Conservation (phyloP, 2,797 vertebrate species). For the Hemibagrus guttatus region DNA sequence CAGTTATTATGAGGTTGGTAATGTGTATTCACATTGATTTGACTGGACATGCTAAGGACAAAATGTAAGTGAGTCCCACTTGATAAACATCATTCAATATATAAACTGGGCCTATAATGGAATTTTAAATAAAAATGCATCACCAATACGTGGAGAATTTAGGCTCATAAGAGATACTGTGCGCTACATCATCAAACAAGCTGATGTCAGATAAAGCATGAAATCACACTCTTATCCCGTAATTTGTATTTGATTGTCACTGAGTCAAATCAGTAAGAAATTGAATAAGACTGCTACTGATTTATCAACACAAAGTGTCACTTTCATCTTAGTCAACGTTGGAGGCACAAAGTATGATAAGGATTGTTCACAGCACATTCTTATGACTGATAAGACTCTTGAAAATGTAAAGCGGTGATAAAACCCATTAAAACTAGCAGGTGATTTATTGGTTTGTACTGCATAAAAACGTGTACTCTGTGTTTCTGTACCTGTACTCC, state of each 20-base stretch:
- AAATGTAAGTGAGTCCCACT: neutral
- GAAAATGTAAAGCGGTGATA: no score
- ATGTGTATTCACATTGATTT: neutral
- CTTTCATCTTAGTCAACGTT: neutral
- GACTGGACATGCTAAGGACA: neutral
- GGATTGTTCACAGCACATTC: neutral
- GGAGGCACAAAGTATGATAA: neutral
- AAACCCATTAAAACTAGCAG: neutral
- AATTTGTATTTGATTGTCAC: neutral
- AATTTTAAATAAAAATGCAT: slow-evolving; percentile 48
- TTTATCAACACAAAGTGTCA: neutral
- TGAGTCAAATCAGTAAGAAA: neutral
- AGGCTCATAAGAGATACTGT: slow-evolving; percentile 65
- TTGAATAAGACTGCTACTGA: neutral
- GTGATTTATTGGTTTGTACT: neutral
- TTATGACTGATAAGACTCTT: neutral
- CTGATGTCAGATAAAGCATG: neutral
- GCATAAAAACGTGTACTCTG: neutral
- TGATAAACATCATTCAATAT: neutral
- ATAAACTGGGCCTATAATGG: slow-evolving; percentile 29
- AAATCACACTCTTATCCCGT: neutral
- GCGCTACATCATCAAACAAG: slow-evolving; percentile 69
- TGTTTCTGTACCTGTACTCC: neutral
- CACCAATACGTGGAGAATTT: slow-evolving; percentile 79
- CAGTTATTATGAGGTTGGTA: neutral